Evolutionary conservation across 2,888 invertebrate genomes (phyloP).

Genomic region (Campopleginae sp.): DNA sequence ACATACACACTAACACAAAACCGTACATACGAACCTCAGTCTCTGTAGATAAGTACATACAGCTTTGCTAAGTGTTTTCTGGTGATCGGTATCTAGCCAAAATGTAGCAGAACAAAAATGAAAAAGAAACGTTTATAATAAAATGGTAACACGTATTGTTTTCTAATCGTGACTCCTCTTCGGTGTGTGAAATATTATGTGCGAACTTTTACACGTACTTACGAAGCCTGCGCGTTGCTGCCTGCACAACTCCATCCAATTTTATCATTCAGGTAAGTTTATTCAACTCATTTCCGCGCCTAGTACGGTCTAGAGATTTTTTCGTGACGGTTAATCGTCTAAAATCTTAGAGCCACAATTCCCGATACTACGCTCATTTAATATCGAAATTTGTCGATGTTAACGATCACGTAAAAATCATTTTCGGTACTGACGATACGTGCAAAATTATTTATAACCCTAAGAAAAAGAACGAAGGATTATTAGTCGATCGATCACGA

Average conservation of each 20-base stretch:
- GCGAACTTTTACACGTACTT: background rate
- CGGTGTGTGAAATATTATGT: constrained; percentile 41
- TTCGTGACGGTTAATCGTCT: too few species aligned
- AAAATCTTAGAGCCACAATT: too few species aligned
- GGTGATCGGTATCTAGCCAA: constrained; percentile 84
- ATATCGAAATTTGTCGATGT: too few species aligned
- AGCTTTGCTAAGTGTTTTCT: constrained; percentile 84
- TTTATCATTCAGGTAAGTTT: background rate
- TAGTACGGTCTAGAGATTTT: too few species aligned
- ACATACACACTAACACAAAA: constrained; percentile 61
- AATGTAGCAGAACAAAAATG: constrained; percentile 79
- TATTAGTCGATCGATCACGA: too few species aligned
- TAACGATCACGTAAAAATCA: too few species aligned
- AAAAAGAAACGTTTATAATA: constrained; percentile 82
- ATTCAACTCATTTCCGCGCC: background rate
- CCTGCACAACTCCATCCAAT: background rate
- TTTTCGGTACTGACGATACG: too few species aligned
- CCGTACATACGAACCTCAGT: constrained; percentile 75
- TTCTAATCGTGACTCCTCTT: constrained; percentile 75
- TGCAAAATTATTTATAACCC: too few species aligned
- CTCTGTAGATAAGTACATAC: constrained; percentile 82
- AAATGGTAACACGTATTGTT: constrained; percentile 83
- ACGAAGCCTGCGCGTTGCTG: background rate
- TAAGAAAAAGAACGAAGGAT: too few species aligned
- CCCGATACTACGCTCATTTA: too few species aligned